These are phyloP conservation scores for Actinostola sp. DNA, from an alignment of 92 coral and sea anemone genomes.

Conservation along the genomic window DNA sequence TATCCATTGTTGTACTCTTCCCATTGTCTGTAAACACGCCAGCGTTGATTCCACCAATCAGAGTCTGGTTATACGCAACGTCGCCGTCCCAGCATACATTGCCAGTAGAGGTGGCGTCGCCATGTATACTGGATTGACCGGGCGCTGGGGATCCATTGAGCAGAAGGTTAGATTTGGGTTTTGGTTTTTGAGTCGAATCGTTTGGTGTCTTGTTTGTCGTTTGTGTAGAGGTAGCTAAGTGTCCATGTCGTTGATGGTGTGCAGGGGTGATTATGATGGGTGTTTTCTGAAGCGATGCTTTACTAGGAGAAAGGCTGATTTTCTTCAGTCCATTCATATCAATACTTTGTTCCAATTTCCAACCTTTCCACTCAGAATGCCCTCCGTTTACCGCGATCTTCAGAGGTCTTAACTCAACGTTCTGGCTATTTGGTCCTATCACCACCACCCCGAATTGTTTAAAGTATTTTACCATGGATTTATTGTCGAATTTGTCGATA, in stretches of 20 bases:
- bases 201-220: not conserved
- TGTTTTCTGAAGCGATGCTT: not conserved
- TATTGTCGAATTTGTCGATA: too few species aligned
- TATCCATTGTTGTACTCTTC: slow-evolving; percentile 82
- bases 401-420: not conserved
- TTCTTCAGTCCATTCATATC: slow-evolving; percentile 13
- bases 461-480: not conserved
- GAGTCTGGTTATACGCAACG: slow-evolving; percentile 73
- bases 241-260: slow-evolving; percentile 11
- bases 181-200: not conserved
- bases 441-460: slow-evolving; percentile 5
- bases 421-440: slow-evolving; percentile 9
- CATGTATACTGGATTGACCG: slow-evolving; percentile 2
- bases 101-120: slow-evolving; percentile 28
- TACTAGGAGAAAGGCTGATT: not conserved
- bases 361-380: slow-evolving; percentile 1
- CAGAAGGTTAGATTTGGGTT: slow-evolving; percentile 4
- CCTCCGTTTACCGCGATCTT: not conserved
- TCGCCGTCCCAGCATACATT: slow-evolving; percentile 92
- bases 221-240: not conserved
- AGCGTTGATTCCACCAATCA: slow-evolving; percentile 91
- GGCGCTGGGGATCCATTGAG: slow-evolving; percentile 5
- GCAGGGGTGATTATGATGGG: not conserved
- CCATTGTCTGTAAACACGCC: slow-evolving; percentile 95
- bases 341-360: not conserved